A percentile compares a stretch with the other conserved stretches of the same genome.
phyloP scores from a whole-genome alignment of 2,888 invertebrate genomes.

The Pammene fasciana region DNA sequence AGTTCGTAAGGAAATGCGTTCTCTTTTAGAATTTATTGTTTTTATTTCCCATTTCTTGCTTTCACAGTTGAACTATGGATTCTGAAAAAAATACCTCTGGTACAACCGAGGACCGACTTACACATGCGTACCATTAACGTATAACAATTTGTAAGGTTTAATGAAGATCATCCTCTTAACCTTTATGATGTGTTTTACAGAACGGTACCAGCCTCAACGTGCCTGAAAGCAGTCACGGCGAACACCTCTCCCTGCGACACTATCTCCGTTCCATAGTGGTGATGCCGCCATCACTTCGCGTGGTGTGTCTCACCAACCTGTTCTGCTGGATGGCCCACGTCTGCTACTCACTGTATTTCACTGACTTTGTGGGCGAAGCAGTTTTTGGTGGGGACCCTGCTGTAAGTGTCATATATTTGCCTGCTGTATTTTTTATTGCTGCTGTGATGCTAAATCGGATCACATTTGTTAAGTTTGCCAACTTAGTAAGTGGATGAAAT shows the following conservation, averaged over 20 bases:
- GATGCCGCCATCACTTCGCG: constrained; percentile 93
- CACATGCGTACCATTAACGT: too few species aligned
- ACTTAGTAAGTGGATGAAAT: too few species aligned
- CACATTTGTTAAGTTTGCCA: too few species aligned
- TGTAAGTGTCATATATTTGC: constrained; percentile 68
- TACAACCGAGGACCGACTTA: too few species aligned
- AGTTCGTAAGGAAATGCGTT: too few species aligned
- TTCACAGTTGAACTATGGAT: too few species aligned
- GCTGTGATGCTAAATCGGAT: too few species aligned
- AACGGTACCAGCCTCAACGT: constrained; percentile 45
- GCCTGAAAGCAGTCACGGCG: constrained; percentile 52
- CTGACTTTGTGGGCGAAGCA: constrained; percentile 96
- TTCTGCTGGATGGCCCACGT: constrained; percentile 99
- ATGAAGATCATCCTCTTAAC: not conserved
- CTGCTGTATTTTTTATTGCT: too few species aligned
- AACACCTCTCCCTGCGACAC: constrained; percentile 84
- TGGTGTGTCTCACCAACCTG: constrained; percentile 95
- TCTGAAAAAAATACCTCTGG: too few species aligned
- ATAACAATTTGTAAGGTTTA: too few species aligned
- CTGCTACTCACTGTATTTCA: constrained; percentile 97
- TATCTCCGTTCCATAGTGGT: constrained; percentile 95
- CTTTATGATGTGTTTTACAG: not conserved
- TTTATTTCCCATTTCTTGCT: too few species aligned
- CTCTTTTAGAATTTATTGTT: too few species aligned
- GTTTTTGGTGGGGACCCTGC: constrained; percentile 95